Conservation (phyloP, 2,888 invertebrate species). For the Anodontia alba region DNA sequence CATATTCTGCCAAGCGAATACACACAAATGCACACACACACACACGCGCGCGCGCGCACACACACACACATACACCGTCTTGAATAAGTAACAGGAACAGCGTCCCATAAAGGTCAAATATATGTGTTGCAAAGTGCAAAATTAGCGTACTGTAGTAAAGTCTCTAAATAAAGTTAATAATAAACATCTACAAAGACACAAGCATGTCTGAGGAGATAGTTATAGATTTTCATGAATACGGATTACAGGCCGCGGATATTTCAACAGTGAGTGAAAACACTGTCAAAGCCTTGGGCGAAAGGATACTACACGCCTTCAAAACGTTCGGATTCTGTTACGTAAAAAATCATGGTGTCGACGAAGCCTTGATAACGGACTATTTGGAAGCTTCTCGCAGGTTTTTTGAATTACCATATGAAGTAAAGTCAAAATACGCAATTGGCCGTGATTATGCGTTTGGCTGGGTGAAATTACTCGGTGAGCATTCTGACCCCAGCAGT, state of each 20-base stretch:
- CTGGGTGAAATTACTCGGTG: conserved; percentile 51
- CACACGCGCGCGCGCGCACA: too few species aligned
- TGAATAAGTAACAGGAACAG: too few species aligned
- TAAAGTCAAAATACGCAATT: conserved; percentile 41
- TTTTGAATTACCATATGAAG: conserved; percentile 48
- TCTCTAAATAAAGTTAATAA: too few species aligned
- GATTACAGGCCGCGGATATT: neutral
- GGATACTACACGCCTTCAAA: conserved; percentile 40
- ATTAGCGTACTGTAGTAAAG: too few species aligned
- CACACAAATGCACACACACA: too few species aligned
- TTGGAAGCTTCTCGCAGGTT: conserved; percentile 41
- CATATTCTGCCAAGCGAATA: too few species aligned
- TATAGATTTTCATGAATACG: conserved; percentile 23
- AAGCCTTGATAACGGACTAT: conserved; percentile 24
- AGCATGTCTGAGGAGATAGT: neutral
- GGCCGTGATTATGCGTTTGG: conserved; percentile 34
- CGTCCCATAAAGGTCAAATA: too few species aligned
- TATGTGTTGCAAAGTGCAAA: too few species aligned
- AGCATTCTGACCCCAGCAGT: conserved; percentile 38
- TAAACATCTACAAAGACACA: too few species aligned
- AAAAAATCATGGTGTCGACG: conserved; percentile 55
- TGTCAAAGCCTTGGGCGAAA: conserved; percentile 10
- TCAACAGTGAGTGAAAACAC: conserved; percentile 27
- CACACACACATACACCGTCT: too few species aligned
- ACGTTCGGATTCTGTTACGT: conserved; percentile 58